Conservation (phyloP, 2,797 vertebrate species). For the Poecilia gillii region DNA sequence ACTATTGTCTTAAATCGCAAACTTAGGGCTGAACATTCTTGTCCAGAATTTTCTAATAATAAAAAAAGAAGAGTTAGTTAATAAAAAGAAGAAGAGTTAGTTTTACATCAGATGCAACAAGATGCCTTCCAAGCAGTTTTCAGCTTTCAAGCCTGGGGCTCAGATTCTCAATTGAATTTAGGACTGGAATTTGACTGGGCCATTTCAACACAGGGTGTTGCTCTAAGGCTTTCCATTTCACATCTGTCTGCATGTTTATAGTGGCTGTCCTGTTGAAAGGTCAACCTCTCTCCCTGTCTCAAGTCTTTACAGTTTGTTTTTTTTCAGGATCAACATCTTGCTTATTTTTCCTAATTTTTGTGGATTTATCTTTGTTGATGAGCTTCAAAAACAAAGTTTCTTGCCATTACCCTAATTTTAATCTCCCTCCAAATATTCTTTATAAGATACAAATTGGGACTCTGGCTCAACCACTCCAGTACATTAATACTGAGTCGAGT, state of each 20-base stretch:
- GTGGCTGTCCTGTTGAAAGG: neutral
- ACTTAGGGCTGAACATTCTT: neutral
- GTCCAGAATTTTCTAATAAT: neutral
- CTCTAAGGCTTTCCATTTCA: neutral
- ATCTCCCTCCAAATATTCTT: neutral
- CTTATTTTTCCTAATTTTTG: neutral
- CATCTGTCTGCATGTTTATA: neutral
- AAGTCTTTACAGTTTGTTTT: neutral
- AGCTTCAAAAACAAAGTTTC: neutral
- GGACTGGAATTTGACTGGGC: neutral
- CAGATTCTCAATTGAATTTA: neutral
- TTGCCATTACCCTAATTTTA: neutral
- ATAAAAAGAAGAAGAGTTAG: neutral
- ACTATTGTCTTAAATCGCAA: neutral
- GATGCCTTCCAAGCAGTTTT: neutral
- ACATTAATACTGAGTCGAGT: neutral
- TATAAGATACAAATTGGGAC: neutral
- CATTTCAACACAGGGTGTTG: neutral
- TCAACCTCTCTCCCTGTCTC: neutral
- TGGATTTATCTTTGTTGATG: neutral
- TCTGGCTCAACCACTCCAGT: neutral
- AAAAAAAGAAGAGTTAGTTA: neutral
- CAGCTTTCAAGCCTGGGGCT: too few species aligned
- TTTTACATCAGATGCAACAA: neutral
- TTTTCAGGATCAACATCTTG: neutral